phyloP scores from a whole-genome alignment of 1,140 invertebrate species.

The Gryon sp. region DNA sequence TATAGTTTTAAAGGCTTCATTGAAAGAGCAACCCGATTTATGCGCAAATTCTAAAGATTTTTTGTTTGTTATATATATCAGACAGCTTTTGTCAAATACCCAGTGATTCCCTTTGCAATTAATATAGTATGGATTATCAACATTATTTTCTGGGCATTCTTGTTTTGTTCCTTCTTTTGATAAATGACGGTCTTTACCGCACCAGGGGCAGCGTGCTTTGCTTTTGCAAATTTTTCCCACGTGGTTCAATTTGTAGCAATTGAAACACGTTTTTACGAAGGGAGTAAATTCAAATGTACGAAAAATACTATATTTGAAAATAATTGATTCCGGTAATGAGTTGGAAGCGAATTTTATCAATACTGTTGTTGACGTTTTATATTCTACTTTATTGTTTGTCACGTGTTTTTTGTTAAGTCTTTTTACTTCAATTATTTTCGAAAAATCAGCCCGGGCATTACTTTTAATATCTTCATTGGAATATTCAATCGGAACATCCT shows the following conservation, averaged over 20 bases:
- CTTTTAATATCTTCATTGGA: not conserved
- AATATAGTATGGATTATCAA: too few species aligned
- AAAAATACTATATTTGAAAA: too few species aligned
- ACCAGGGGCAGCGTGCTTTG: constrained; percentile 2
- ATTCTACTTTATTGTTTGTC: too few species aligned
- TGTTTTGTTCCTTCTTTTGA: too few species aligned
- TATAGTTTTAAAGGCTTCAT: too few species aligned
- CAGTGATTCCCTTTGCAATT: too few species aligned
- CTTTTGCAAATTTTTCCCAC: constrained; percentile 11
- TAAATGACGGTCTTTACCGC: constrained; percentile 6
- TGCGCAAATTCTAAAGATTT: too few species aligned
- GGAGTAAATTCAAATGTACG: not conserved
- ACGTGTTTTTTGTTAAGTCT: not conserved
- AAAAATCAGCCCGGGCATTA: not conserved
- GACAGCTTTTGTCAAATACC: too few species aligned
- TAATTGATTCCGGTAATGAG: constrained; percentile 3
- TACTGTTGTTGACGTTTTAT: not conserved
- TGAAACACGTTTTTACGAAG: constrained; percentile 8
- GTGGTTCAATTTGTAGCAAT: constrained; percentile 18
- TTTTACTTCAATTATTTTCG: not conserved
- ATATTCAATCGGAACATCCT: not conserved
- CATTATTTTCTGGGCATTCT: too few species aligned
- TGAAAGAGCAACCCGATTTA: too few species aligned
- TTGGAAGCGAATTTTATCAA: constrained; percentile 17
- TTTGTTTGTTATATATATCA: too few species aligned